Evolutionary conservation across 2,113 vertebrate species (phyloP).

Genomic region (Mungos mungo): DNA sequence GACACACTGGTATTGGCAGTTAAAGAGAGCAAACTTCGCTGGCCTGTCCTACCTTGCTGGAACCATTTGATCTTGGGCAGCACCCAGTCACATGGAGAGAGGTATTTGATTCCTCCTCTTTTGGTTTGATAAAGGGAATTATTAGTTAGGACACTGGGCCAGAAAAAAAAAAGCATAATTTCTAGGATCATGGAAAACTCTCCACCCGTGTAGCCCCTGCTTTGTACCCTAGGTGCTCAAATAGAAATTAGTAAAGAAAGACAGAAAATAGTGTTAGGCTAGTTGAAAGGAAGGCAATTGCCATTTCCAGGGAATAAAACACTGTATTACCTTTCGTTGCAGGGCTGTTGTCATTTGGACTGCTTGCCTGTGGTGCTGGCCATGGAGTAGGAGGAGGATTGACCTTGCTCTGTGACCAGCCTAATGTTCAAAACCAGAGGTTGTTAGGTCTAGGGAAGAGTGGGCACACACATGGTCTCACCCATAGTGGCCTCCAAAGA

Average conservation of each 20-base stretch:
- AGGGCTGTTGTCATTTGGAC: conserved; percentile 76
- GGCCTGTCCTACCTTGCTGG: neutral
- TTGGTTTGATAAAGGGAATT: neutral
- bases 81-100: neutral
- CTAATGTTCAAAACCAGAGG: conserved; percentile 83
- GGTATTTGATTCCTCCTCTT: neutral
- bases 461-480: neutral
- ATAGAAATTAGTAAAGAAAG: conserved; percentile 1
- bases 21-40: neutral
- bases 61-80: neutral
- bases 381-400: conserved; percentile 73
- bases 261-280: neutral
- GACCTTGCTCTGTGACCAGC: conserved; percentile 83
- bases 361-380: conserved; percentile 82
- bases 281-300: neutral
- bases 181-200: neutral
- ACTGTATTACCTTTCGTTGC: conserved; percentile 84
- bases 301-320: neutral
- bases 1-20: neutral
- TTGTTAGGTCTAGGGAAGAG: conserved; percentile 28
- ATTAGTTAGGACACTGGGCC: neutral
- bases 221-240: neutral
- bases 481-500: neutral
- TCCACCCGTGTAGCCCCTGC: neutral
- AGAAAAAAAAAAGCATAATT: conserved; percentile 1